These are phyloP conservation scores for Nasonia giraulti DNA, from an alignment of 1,140 invertebrate genomes.

Conservation along the genomic window DNA sequence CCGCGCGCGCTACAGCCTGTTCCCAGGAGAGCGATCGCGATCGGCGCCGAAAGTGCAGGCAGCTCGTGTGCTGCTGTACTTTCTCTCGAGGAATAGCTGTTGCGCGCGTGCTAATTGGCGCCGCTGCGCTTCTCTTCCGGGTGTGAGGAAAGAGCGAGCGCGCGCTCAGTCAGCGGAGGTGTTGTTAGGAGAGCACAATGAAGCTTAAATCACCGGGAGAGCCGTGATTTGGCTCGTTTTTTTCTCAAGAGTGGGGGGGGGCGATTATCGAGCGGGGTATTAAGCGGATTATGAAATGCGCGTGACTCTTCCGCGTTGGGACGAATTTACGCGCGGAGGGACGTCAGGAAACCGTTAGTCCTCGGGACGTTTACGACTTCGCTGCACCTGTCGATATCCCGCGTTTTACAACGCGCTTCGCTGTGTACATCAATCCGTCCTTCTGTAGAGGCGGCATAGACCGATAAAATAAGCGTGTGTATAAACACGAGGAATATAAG, in stretches of 20 bases:
- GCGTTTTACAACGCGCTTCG: too few species aligned
- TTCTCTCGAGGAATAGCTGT: constrained; percentile 18
- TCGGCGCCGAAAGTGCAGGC: constrained; percentile 16
- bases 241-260: neutral
- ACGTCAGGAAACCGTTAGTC: neutral
- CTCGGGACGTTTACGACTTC: constrained; percentile 23
- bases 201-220: neutral
- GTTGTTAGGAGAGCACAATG: neutral
- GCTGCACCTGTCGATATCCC: neutral
- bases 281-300: neutral
- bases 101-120: constrained; percentile 27
- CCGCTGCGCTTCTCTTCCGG: constrained; percentile 21
- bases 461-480: neutral
- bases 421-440: too few species aligned
- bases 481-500: neutral
- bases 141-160: constrained; percentile 5
- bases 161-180: neutral
- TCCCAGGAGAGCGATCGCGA: constrained; percentile 19
- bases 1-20: neutral
- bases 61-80: neutral
- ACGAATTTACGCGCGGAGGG: neutral
- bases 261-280: neutral
- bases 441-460: neutral
- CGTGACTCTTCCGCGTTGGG: too few species aligned
- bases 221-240: neutral